These are phyloP conservation scores for Hippasteria phrygiana DNA, from an alignment of 53 echinoderm and acorn worm species.

Conservation along the genomic window DNA sequence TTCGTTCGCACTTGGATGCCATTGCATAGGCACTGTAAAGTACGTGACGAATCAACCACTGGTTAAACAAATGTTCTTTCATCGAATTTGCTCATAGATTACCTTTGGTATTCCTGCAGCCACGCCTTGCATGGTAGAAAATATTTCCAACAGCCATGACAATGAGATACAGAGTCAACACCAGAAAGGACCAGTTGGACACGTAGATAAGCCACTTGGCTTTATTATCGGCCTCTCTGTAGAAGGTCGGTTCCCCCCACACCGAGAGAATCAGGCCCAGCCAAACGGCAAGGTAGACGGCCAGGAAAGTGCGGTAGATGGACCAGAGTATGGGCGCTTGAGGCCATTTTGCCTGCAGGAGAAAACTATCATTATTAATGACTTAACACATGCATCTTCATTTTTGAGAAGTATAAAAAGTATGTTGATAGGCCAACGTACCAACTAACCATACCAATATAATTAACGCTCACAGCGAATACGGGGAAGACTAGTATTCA, in stretches of 20 bases:
- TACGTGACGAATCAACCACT: too few species aligned
- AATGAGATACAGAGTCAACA: constrained; percentile 57
- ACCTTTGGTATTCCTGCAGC: constrained; percentile 23
- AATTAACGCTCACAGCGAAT: too few species aligned
- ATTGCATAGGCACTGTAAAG: too few species aligned
- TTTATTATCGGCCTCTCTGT: constrained; percentile 73
- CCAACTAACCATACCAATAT: too few species aligned
- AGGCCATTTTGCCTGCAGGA: constrained; percentile 73
- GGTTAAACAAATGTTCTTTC: too few species aligned
- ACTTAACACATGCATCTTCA: too few species aligned
- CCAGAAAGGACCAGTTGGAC: constrained; percentile 85
- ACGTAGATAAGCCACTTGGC: constrained; percentile 94
- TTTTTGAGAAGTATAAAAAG: too few species aligned
- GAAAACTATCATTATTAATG: not conserved
- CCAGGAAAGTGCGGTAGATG: constrained; percentile 71
- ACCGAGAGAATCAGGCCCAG: constrained; percentile 59
- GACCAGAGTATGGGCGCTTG: constrained; percentile 72
- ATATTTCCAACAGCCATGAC: constrained; percentile 45
- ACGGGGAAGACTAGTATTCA: too few species aligned
- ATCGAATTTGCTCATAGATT: too few species aligned
- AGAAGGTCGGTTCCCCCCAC: constrained; percentile 79
- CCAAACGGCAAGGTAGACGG: constrained; percentile 71
- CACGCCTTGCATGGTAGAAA: constrained; percentile 27
- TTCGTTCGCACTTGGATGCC: too few species aligned
- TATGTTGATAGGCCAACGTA: too few species aligned